Base-by-base conservation (phyloP, 2,888 invertebrate species). In the Cactoblastis cactorum region DNA sequence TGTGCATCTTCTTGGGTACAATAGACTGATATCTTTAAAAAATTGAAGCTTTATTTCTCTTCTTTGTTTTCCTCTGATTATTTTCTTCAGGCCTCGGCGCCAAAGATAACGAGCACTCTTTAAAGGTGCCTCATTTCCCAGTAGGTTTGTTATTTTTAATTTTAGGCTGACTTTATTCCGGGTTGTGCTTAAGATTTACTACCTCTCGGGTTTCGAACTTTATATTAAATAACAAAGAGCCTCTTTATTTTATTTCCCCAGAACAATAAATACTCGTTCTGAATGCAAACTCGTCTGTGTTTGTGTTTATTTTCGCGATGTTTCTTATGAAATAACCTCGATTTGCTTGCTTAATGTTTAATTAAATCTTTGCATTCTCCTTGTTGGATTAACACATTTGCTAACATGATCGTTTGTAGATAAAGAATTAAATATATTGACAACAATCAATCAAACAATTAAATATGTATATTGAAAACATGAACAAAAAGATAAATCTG, bases 61-160 rank as follows among this genome's bases (percentile, higher is more conserved):
- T 62, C 66, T 75, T 79, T 78, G 75, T 80, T 79, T 73, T 65
- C 56, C 61, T 62, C 62, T 72, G 74, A 80, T 76, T 77, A 77
- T 77, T 77, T 80, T 77, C 72, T 74, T 69, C 59, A 61, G 67
- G 61, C 67, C 60, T 64, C 60, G 54, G 57, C 63, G 66, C 68
- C 70, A 73, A 77, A 77, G 77, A 77, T 80, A 79, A 80, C 74
- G 80, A 80, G 77, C 65, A 55, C 63, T 70, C 71, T 77, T 72
- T 69, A 62, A 65, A 72, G 71, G 67, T 67, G 72, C 71, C 75
- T 77, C 76, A 79, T 77, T 80, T 80, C 75, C 77, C 73, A 67
- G 66, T 66, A 67, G 73, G 65, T 74, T 74, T 72, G 67, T 76
- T 77, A 70, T 76, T 79, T 79, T 79, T 78, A 76, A 74, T 75